phyloP scores from a whole-genome alignment of 2,113 vertebrate species.

The Callaeas wilsoni region DNA sequence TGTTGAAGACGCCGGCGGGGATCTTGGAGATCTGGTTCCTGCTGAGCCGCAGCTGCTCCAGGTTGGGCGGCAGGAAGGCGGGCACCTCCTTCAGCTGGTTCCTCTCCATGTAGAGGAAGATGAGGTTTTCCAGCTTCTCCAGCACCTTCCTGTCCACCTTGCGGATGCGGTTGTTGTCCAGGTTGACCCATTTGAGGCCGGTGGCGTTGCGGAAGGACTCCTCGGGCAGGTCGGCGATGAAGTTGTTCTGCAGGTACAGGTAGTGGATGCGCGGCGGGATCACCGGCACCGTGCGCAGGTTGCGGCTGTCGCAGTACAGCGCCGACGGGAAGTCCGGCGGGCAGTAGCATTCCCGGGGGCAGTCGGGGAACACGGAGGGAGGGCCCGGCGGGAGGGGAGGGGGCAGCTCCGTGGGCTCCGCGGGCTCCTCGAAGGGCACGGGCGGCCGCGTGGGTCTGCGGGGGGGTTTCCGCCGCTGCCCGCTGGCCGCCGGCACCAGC shows the following conservation, averaged over 20 bases:
- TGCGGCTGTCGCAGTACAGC: constrained; percentile 95
- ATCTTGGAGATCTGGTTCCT: constrained; percentile 90
- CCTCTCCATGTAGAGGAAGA: constrained; percentile 88
- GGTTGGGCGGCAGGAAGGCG: constrained; percentile 78
- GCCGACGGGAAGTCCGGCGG: constrained; percentile 84
- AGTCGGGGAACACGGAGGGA: constrained; percentile 82
- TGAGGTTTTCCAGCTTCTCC: constrained; percentile 82
- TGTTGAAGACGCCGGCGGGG: constrained; percentile 82
- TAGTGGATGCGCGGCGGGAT: constrained; percentile 89
- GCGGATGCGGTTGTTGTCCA: constrained; percentile 92
- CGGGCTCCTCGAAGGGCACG: constrained; percentile 75
- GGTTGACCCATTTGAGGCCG: constrained; percentile 87
- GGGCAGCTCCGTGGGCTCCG: constrained; percentile 89
- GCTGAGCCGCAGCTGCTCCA: constrained; percentile 91
- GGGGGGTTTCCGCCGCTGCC: constrained; percentile 70
- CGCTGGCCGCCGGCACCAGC: constrained; percentile 71
- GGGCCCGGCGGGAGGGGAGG: constrained; percentile 84
- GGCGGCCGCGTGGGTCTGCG: constrained; percentile 43
- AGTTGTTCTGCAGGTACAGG: constrained; percentile 97
- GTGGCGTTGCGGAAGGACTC: constrained; percentile 89
- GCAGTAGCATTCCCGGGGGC: constrained; percentile 90
- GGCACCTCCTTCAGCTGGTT: constrained; percentile 92
- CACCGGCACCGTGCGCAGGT: constrained; percentile 85
- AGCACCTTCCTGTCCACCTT: constrained; percentile 85
- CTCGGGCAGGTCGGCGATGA: constrained; percentile 86